Evolutionary conservation across 2,797 vertebrate genomes (phyloP), one percentile per base, ranked within the genome.

Genomic region (Scomberomorus guttatus): DNA sequence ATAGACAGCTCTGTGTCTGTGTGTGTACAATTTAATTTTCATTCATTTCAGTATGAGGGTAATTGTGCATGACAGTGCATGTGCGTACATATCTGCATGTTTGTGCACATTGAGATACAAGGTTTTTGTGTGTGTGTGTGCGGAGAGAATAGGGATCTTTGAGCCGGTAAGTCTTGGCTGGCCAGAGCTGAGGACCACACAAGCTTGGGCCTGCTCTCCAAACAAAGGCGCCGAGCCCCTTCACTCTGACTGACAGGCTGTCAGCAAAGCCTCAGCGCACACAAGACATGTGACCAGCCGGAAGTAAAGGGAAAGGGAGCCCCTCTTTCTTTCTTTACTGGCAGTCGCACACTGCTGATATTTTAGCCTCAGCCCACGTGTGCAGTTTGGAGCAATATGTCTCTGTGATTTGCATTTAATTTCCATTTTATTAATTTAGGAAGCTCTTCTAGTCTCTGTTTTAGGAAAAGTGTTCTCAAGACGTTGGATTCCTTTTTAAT

Each of bases 101-200:
- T 57, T 80, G 57, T 80, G 70, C 67, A 67, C 65, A 75, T 79
- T 78, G 29, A 80, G 44, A 77, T 83, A 69, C 72, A 67, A 37
- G 34, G 60, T 64, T 58, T 83, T n/a, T 73, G 7, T 74, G 55
- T 80, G 61, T 71, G 69, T 56, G 44, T 13, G 46, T 37, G 65
- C 32, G 50, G 62, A 71, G 80, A 91, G 88, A 93, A 90, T 82
- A 52, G 84, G 77, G 79, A 85, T 90, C 78, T 89, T 80, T 87
- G 83, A 88, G 89, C 65, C 71, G 32, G 73, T 84, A 79, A 87
- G 79, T 88, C 83, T 89, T 89, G 79, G 87, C 86, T 87, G 85
- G 85, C 84, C 85, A 39, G 57, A 86, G 87, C 79, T 66, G 69
- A 82, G 89, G 95, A 96, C 95, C 95, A 96, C 95, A 96, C 95